Conservation (phyloP, 2,113 vertebrate species). For the Alces alces region DNA sequence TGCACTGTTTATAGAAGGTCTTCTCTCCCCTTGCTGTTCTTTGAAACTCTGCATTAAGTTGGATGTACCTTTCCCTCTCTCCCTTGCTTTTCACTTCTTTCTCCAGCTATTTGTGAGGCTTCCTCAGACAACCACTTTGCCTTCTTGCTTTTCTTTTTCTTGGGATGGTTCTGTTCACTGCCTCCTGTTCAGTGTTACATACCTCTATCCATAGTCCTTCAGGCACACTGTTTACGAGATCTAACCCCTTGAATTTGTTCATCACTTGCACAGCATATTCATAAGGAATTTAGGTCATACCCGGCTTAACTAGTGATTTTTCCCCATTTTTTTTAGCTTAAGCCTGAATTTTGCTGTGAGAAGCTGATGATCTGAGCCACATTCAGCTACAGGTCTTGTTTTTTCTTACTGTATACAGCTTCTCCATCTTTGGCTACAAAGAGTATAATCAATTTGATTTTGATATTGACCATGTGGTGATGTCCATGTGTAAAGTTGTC, state of each 20-base stretch:
- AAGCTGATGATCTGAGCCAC: neutral
- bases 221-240: neutral
- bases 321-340: neutral
- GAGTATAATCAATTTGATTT: neutral
- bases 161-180: neutral
- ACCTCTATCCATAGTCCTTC: neutral
- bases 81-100: neutral
- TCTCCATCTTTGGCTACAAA: neutral
- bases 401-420: neutral
- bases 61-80: neutral
- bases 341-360: neutral
- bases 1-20: neutral
- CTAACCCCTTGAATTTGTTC: neutral
- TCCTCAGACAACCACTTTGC: neutral
- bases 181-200: neutral
- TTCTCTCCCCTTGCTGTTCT: neutral
- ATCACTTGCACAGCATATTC: neutral
- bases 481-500: neutral
- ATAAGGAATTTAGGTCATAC: neutral
- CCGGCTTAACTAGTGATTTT: neutral
- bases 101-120: neutral
- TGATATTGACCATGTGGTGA: neutral
- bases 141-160: neutral
- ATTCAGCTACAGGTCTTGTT: neutral
- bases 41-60: neutral